These are phyloP conservation scores for Odontothrips loti DNA, from an alignment of 2,888 invertebrate species.

Conservation along the genomic window DNA sequence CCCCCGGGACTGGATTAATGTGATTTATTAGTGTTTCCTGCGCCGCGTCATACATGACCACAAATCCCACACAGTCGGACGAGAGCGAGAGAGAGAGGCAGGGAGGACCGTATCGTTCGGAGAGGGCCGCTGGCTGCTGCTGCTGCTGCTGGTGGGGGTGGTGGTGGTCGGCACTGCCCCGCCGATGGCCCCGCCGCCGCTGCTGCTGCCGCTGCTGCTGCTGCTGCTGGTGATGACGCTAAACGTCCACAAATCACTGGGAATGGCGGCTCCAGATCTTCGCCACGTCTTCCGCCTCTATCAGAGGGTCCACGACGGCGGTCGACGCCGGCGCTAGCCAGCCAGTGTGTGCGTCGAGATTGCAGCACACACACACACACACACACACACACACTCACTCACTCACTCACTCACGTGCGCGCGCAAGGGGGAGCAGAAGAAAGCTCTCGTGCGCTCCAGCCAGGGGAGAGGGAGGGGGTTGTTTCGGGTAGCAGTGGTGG, in stretches of 20 bases:
- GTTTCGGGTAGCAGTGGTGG: too few species aligned
- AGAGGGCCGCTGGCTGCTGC: too few species aligned
- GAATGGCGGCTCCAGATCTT: conserved; percentile 19
- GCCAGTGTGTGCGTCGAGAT: neutral
- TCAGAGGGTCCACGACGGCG: neutral
- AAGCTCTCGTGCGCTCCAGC: neutral
- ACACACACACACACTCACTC: neutral
- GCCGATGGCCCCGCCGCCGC: neutral
- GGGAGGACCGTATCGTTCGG: too few species aligned
- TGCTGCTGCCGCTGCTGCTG: neutral
- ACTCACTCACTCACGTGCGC: neutral
- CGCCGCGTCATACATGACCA: conserved; percentile 25
- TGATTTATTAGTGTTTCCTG: conserved; percentile 23
- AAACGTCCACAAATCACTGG: conserved; percentile 24
- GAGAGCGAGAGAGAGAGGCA: neutral
- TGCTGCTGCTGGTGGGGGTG: neutral
- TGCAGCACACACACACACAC: neutral
- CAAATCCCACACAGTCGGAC: conserved; percentile 17
- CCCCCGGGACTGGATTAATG: conserved; percentile 24
- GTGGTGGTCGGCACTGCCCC: neutral
- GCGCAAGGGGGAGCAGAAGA: neutral
- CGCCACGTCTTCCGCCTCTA: conserved; percentile 9
- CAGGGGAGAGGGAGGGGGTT: neutral
- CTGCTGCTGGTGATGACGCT: neutral
- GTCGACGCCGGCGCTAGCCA: neutral